These are phyloP conservation scores for Ophiothrix spiculata DNA, from an alignment of 35 echinoderm and acorn worm genomes.

Conservation along the genomic window DNA sequence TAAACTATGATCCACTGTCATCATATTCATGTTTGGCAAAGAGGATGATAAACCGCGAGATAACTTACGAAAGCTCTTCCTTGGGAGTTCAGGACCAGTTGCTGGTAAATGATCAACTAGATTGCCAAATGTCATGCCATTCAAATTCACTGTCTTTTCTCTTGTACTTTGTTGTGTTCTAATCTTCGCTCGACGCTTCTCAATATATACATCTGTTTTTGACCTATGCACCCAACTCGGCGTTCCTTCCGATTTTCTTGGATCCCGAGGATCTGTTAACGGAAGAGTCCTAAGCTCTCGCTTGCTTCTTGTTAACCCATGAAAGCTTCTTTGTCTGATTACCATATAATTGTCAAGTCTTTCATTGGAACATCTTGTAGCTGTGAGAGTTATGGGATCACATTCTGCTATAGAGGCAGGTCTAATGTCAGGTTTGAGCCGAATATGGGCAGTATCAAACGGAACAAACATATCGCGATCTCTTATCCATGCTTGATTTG, in stretches of 20 bases:
- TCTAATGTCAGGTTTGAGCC: constrained; percentile 35
- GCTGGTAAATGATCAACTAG: constrained; percentile 52
- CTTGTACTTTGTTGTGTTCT: constrained; percentile 5
- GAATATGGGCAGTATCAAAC: constrained; percentile 8
- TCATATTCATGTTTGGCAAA: background rate
- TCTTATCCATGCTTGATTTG: background rate
- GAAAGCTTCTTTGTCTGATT: constrained; percentile 64
- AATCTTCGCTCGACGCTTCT: constrained; percentile 55
- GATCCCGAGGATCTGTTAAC: constrained; percentile 66
- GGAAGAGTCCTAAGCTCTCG: constrained; percentile 54
- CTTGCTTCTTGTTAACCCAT: constrained; percentile 52
- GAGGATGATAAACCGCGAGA: background rate
- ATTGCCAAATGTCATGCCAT: constrained; percentile 55
- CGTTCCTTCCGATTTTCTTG: background rate
- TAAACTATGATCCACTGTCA: background rate
- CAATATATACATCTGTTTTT: constrained; percentile 75
- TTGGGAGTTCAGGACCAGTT: background rate
- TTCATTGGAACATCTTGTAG: constrained; percentile 52
- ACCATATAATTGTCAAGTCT: constrained; percentile 70
- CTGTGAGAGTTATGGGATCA: background rate
- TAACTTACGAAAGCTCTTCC: background rate
- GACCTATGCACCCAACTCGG: constrained; percentile 65
- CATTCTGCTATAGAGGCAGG: background rate
- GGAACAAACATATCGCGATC: background rate
- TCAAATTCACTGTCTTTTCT: background rate